These are phyloP conservation scores for Papilio aristodemus DNA, from an alignment of 1,140 invertebrate genomes.

Conservation along the genomic window DNA sequence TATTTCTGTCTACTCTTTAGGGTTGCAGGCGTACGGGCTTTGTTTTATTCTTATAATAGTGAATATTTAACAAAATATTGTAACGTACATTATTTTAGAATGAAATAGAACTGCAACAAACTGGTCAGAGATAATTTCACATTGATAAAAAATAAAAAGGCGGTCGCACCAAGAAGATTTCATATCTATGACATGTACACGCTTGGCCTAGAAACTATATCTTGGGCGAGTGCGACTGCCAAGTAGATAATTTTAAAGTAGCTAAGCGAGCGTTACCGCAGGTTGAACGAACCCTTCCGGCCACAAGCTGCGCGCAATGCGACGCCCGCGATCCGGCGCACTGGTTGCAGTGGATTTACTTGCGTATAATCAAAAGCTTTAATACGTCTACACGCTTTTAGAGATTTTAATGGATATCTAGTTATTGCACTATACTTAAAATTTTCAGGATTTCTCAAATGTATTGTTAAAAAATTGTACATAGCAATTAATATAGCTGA, in stretches of 20 bases:
- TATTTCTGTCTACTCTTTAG: no score
- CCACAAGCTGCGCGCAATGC: constrained; percentile 57
- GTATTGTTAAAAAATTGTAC: no score
- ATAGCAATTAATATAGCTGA: no score
- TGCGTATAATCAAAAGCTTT: constrained; percentile 14
- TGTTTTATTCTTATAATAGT: no score
- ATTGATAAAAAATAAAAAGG: constrained; percentile 5
- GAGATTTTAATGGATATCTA: no score
- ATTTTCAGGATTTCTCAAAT: no score
- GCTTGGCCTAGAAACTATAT: constrained; percentile 30
- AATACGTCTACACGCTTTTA: neutral
- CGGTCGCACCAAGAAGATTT: constrained; percentile 20
- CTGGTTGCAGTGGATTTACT: constrained; percentile 19
- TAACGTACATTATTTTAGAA: no score
- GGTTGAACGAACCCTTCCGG: constrained; percentile 45
- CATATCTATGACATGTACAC: constrained; percentile 30
- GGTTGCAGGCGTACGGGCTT: no score
- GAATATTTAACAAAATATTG: no score
- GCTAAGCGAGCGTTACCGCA: constrained; percentile 35
- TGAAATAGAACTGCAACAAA: neutral
- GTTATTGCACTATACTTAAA: no score
- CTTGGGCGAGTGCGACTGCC: constrained; percentile 25
- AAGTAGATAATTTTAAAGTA: constrained; percentile 39
- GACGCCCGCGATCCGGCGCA: constrained; percentile 45
- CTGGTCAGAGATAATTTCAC: neutral